A percentile compares a stretch with the other conserved stretches of the same genome.
These are phyloP conservation scores for Gordius sp. DNA, from an alignment of 2,888 invertebrate genomes.

Conservation along the genomic window DNA sequence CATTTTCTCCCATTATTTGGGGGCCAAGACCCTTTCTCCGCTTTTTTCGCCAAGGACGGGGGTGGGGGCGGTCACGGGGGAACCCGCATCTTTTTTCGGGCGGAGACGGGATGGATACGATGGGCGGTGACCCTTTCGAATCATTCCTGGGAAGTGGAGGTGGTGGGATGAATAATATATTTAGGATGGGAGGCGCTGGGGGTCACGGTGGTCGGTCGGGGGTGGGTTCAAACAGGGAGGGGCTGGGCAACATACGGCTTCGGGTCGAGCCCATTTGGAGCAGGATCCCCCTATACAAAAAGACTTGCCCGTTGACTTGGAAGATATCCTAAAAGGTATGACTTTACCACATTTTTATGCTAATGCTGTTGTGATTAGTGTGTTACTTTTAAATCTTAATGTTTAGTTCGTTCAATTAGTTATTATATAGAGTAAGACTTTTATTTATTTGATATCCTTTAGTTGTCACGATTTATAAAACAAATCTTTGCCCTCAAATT, in stretches of 20 bases:
- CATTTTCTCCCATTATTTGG: conserved; percentile 90
- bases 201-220: conserved; percentile 39
- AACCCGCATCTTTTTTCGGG: conserved; percentile 25
- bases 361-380: too few relatives aligned
- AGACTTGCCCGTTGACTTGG: conserved; percentile 64
- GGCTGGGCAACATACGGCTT: conserved; percentile 20
- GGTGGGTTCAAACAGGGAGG: conserved; percentile 33
- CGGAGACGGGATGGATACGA: conserved; percentile 37
- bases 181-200: conserved; percentile 35
- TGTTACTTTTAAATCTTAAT: too few relatives aligned
- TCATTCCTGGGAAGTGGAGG: conserved; percentile 30
- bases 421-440: too few relatives aligned
- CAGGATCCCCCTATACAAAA: conserved; percentile 73
- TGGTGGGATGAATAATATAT: conserved; percentile 26
- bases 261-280: not conserved
- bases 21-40: conserved; percentile 68
- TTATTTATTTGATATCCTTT: too few relatives aligned
- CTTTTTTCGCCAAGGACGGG: conserved; percentile 63
- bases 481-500: too few relatives aligned
- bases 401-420: too few relatives aligned
- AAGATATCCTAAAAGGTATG: conserved; percentile 46
- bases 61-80: conserved; percentile 34
- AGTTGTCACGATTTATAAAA: too few relatives aligned
- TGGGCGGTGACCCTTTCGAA: conserved; percentile 23
- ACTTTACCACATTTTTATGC: too few relatives aligned